Percentiles rank a stretch among this genome's conserved stretches.
Conservation (phyloP, 2,888 invertebrate species). For the Megaustenia siamemsis region DNA sequence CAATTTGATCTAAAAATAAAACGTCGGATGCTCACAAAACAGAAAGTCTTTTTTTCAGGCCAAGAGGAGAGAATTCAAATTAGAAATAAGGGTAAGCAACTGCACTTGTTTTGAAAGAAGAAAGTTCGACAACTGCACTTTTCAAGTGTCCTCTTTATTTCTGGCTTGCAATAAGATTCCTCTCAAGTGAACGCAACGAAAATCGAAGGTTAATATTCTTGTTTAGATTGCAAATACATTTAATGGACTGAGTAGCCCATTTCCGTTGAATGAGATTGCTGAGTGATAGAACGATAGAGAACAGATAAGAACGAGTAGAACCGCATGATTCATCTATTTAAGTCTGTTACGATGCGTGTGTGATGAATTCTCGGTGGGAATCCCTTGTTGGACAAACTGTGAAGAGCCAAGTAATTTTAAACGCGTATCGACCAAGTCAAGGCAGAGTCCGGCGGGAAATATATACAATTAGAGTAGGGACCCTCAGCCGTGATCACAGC, state of each 20-base stretch:
- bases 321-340: slow-evolving; percentile 6
- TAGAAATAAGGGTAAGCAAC: too few relatives aligned
- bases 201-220: slow-evolving; percentile 26
- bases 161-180: background rate
- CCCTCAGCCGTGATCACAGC: background rate
- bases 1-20: too few relatives aligned
- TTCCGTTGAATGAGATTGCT: background rate
- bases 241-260: slow-evolving; percentile 11
- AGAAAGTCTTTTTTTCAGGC: too few relatives aligned
- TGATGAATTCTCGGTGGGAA: slow-evolving; percentile 22
- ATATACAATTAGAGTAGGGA: slow-evolving; percentile 39
- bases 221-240: slow-evolving; percentile 24
- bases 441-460: slow-evolving; percentile 30
- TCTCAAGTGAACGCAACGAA: background rate
- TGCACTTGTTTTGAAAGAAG: too few relatives aligned
- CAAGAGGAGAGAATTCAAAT: too few relatives aligned
- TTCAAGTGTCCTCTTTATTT: background rate
- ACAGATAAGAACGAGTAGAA: background rate
- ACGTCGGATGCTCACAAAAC: too few relatives aligned
- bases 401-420: slow-evolving; percentile 16
- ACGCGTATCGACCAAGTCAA: slow-evolving; percentile 15
- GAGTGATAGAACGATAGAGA: background rate
- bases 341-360: background rate
- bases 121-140: too few relatives aligned
- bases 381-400: slow-evolving; percentile 28